Evolutionary conservation across 2,113 vertebrate species (phyloP).

Genomic region (Trematocara unimaculatum): DNA sequence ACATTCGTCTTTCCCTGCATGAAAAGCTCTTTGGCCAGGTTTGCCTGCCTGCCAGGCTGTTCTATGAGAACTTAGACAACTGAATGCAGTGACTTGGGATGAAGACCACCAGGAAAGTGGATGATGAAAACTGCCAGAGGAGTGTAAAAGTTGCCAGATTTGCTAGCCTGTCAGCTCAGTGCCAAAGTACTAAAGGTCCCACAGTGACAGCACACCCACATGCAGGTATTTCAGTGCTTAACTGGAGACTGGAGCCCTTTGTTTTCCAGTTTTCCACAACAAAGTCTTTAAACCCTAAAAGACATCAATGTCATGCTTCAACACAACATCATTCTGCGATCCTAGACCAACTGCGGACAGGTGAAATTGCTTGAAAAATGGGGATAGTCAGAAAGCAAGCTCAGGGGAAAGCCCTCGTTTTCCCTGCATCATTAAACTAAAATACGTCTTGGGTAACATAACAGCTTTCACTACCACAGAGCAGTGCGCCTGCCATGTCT

Average conservation of each 20-base stretch:
- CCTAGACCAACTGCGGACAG: slow-evolving; percentile 41
- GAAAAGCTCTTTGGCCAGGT: slow-evolving; percentile 22
- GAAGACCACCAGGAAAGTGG: slow-evolving; percentile 57
- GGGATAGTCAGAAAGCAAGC: slow-evolving; percentile 27
- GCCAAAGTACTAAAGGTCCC: slow-evolving; percentile 18
- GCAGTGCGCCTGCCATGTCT: slow-evolving; percentile 14
- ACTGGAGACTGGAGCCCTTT: not conserved
- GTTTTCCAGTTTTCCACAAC: slow-evolving; percentile 36
- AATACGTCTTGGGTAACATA: slow-evolving; percentile 40
- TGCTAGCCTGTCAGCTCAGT: slow-evolving; percentile 6
- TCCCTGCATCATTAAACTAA: slow-evolving; percentile 51
- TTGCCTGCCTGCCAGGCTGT: slow-evolving; percentile 23
- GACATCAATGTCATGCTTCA: slow-evolving; percentile 29
- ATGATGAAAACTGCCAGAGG: slow-evolving; percentile 42
- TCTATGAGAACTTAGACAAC: slow-evolving; percentile 3
- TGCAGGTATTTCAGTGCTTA: slow-evolving; percentile 45
- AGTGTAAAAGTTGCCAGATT: slow-evolving; percentile 35
- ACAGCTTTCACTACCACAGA: slow-evolving; percentile 21
- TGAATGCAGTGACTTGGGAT: slow-evolving; percentile 13
- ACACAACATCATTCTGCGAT: slow-evolving; percentile 17
- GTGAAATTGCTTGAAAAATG: slow-evolving; percentile 56
- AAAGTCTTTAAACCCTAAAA: slow-evolving; percentile 23
- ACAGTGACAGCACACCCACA: slow-evolving; percentile 23
- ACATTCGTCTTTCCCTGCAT: not conserved
- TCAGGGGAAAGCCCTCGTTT: slow-evolving; percentile 27